Percentiles rank a stretch among this genome's conserved stretches.
Evolutionary conservation across 2,113 vertebrate species (phyloP).

Genomic region (Anolis sagrei): DNA sequence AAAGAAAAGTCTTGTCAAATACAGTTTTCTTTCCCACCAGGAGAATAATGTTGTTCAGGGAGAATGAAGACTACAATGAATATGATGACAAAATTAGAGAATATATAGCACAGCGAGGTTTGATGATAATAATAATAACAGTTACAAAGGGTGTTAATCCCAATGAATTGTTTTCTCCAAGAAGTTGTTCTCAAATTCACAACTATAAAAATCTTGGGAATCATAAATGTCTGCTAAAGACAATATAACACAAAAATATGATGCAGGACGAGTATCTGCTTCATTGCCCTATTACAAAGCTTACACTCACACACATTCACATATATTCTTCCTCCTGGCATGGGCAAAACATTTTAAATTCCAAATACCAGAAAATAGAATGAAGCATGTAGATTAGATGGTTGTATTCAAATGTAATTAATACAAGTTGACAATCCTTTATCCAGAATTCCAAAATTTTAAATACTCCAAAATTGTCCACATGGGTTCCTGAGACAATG

Average conservation of each 20-base stretch:
- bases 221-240: not conserved
- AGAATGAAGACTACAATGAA: not conserved
- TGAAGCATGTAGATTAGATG: not conserved
- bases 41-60: conserved; percentile 38
- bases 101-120: not conserved
- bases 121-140: not conserved
- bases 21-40: conserved; percentile 43
- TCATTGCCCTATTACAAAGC: too few species aligned
- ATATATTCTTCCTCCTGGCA: not conserved
- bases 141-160: not conserved
- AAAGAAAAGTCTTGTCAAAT: conserved; percentile 54
- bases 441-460: too few species aligned
- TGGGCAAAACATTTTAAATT: not conserved
- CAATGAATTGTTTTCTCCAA: not conserved
- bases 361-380: not conserved
- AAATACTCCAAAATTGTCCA: too few species aligned
- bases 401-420: not conserved
- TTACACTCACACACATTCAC: too few species aligned
- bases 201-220: not conserved
- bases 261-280: not conserved
- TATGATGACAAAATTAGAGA: conserved; percentile 2
- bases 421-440: not conserved
- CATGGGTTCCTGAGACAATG: too few species aligned
- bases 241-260: not conserved
- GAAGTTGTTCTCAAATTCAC: not conserved